These are phyloP conservation scores for Drosophila kohkoa DNA, from an alignment of 1,140 invertebrate species.

Conservation along the genomic window DNA sequence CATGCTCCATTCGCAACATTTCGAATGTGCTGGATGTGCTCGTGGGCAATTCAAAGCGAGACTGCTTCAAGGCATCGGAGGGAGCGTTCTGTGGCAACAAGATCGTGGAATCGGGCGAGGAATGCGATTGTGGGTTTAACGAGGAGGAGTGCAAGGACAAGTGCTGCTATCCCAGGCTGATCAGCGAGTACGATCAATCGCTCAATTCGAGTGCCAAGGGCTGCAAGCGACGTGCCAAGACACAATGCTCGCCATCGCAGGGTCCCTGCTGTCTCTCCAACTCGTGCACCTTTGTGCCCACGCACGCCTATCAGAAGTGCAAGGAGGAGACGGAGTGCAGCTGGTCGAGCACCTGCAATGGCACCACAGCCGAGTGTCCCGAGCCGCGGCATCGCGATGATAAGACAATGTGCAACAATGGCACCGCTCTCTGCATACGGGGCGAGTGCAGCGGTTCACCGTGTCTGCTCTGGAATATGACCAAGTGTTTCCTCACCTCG, in stretches of 20 bases:
- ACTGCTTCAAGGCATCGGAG: slow-evolving; percentile 96
- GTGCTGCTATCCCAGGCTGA: slow-evolving; percentile 96
- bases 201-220: slow-evolving; percentile 91
- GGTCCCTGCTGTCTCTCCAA: slow-evolving; percentile 96
- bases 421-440: slow-evolving; percentile 94
- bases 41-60: slow-evolving; percentile 95
- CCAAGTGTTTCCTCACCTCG: slow-evolving; percentile 98
- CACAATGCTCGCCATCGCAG: slow-evolving; percentile 97
- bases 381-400: slow-evolving; percentile 90
- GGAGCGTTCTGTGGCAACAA: slow-evolving; percentile 99
- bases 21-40: slow-evolving; percentile 97
- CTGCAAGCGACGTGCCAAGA: slow-evolving; percentile 91
- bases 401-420: slow-evolving; percentile 94
- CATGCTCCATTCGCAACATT: slow-evolving; percentile 97
- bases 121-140: slow-evolving; percentile 99
- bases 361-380: slow-evolving; percentile 94
- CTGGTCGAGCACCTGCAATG: slow-evolving; percentile 93
- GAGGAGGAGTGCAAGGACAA: slow-evolving; percentile 95
- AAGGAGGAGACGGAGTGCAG: slow-evolving; percentile 95
- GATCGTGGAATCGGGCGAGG: slow-evolving; percentile 98
- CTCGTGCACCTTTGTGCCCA: slow-evolving; percentile 92
- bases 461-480: slow-evolving; percentile 96
- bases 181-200: slow-evolving; percentile 89
- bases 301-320: slow-evolving; percentile 89
- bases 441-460: slow-evolving; percentile 98